Conservation (phyloP, 2,888 invertebrate genomes). For the Hymenopus coronatus region DNA sequence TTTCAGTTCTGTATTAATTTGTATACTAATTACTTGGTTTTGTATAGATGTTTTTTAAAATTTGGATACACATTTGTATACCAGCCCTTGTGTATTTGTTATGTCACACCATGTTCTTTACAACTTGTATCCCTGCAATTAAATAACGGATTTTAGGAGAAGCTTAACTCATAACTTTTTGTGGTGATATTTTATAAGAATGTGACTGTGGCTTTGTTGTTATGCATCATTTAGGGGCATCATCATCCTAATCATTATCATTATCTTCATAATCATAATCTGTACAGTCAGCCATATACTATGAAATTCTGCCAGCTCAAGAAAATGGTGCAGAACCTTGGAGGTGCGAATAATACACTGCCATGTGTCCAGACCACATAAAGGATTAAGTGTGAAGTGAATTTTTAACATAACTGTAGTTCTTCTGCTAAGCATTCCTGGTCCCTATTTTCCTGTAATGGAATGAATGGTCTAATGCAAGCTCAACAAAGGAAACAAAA, state of each 20-base stretch:
- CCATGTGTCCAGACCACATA: neutral
- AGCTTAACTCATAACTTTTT: neutral
- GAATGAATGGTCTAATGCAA: neutral
- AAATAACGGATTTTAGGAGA: neutral
- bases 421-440: neutral
- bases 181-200: neutral
- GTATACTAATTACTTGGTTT: neutral
- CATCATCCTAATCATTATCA: neutral
- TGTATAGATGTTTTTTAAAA: neutral
- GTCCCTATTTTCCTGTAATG: neutral
- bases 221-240: neutral
- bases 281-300: neutral
- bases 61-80: neutral
- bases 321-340: slow-evolving; percentile 6
- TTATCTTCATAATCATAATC: neutral
- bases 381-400: neutral
- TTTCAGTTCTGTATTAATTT: neutral
- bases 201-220: neutral
- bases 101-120: neutral
- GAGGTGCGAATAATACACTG: slow-evolving; percentile 10
- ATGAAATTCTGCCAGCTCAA: slow-evolving; percentile 1
- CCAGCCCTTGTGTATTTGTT: neutral
- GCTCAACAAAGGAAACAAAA: neutral
- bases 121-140: neutral
- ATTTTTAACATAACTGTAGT: slow-evolving; percentile 4